Percentiles rank a stretch among this genome's conserved stretches.
Conservation (phyloP, 2,113 vertebrate genomes). For the Antechinus stuartii region DNA sequence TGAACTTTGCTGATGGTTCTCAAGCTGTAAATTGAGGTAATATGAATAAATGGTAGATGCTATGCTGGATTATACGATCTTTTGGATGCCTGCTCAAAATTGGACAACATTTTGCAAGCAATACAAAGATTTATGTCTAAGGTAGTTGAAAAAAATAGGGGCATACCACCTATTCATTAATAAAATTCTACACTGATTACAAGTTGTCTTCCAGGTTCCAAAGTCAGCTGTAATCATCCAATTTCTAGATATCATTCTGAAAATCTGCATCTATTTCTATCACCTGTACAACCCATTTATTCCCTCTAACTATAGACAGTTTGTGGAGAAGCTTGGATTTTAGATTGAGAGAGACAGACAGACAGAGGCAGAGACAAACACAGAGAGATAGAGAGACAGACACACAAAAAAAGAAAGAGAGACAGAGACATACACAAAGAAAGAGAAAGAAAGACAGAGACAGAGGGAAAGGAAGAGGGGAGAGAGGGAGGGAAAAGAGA, state of each 20-base stretch:
- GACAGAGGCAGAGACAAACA: no score
- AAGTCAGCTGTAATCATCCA: background rate
- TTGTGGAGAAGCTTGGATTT: background rate
- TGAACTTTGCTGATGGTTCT: background rate
- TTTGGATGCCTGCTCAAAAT: background rate
- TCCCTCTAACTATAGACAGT: background rate
- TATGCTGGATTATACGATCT: background rate
- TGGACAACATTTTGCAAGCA: background rate
- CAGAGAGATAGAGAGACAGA: no score
- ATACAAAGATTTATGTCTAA: no score
- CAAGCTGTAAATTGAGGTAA: background rate
- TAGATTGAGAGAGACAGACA: no score
- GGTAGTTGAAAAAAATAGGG: background rate
- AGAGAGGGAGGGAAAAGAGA: no score
- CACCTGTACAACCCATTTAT: background rate
- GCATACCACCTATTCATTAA: background rate
- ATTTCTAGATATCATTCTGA: background rate
- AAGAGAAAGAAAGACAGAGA: no score
- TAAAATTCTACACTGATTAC: background rate
- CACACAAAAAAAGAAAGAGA: no score
- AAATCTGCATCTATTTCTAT: background rate
- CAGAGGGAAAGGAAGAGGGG: no score
- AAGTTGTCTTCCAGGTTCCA: background rate
- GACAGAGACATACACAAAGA: no score
- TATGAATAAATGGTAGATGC: background rate